phyloP scores from a whole-genome alignment of 2,797 vertebrate species.

The Threskiornis aethiopicus region DNA sequence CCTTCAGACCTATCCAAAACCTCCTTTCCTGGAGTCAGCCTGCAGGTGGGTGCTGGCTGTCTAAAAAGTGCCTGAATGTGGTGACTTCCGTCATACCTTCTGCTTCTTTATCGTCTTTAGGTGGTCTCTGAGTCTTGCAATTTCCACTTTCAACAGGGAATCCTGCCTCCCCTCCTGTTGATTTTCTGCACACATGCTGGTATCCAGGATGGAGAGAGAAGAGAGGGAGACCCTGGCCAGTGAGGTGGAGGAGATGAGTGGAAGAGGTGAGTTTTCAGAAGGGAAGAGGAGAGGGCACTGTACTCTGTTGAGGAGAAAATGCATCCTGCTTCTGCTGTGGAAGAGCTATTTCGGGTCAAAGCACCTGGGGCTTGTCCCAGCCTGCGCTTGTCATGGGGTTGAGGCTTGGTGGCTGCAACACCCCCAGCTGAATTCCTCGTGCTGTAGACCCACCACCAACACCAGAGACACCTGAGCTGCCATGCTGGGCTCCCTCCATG shows the following conservation, averaged over 20 bases:
- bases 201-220: neutral
- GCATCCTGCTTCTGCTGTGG: neutral
- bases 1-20: neutral
- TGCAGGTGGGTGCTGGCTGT: neutral
- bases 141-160: neutral
- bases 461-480: neutral
- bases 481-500: neutral
- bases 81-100: neutral
- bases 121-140: neutral
- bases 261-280: slow-evolving; percentile 15
- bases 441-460: neutral
- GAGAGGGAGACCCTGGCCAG: neutral
- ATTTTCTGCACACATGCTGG: neutral
- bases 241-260: neutral
- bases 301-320: neutral
- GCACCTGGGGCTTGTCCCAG: neutral
- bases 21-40: neutral
- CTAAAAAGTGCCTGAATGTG: neutral
- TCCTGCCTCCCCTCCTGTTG: neutral
- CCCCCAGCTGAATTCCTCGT: neutral
- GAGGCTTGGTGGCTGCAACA: neutral
- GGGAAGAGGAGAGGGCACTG: neutral
- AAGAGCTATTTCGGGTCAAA: neutral
- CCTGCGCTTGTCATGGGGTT: neutral
- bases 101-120: neutral